A percentile compares a stretch with the other conserved stretches of the same genome.
These are phyloP conservation scores for Mercenaria mercenaria DNA, from an alignment of 1,140 invertebrate genomes.

Conservation along the genomic window DNA sequence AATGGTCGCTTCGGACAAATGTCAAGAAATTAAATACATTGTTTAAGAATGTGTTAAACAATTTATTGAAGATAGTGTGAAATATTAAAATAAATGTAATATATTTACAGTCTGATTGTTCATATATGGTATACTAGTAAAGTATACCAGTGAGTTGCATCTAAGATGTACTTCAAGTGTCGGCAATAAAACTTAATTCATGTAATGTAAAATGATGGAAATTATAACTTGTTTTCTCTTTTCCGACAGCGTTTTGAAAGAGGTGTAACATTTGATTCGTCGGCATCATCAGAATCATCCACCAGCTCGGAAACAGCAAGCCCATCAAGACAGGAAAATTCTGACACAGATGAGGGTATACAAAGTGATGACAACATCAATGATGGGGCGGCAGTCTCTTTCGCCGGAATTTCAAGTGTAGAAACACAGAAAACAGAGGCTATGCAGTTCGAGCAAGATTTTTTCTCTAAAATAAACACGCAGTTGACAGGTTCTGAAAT, in stretches of 20 bases:
- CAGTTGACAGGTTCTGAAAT: not conserved
- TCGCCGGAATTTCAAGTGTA: not conserved
- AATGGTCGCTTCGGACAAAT: no score
- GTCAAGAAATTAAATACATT: no score
- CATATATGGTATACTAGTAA: no score
- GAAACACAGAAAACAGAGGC: not conserved
- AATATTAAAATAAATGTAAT: no score
- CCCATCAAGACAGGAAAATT: not conserved
- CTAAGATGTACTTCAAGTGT: no score
- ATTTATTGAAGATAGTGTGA: no score
- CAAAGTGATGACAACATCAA: not conserved
- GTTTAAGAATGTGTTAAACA: no score
- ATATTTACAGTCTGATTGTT: no score
- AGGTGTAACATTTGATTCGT: not conserved
- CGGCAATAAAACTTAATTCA: no score
- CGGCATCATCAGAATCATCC: not conserved
- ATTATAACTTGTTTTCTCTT: not conserved
- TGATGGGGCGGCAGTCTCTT: no score
- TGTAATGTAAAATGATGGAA: no score
- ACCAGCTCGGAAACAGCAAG: not conserved
- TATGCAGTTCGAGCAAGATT: not conserved
- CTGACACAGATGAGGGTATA: not conserved
- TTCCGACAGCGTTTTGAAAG: not conserved
- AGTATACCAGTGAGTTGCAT: no score
- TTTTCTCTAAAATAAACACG: not conserved